Base-by-base conservation (phyloP, 1,140 invertebrate species). In the Amyelois transitella region DNA sequence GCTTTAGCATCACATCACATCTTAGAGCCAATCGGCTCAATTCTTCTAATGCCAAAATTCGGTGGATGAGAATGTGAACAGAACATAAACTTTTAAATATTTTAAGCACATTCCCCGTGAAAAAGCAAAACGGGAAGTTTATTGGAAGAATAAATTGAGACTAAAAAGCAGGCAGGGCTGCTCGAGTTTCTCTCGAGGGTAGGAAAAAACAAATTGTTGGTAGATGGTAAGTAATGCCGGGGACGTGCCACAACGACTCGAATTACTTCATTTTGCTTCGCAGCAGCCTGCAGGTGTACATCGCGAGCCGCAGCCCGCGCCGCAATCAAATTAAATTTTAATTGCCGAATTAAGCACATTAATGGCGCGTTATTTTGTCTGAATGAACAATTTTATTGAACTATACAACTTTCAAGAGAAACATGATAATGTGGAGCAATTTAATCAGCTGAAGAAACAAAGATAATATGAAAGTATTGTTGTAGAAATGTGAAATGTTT, bases 111-210 rank as follows among this genome's bases (percentile, higher is more conserved):
- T 72, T 75, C 60, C 61, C 61, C 60, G 65, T 66, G 65, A 60
- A 65, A 75, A 68, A 72, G 70, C 74, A 72, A 72, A 72, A 62
- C 71, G 65, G 62, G 65, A 72, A 76, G 71, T 81, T 79, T 79
- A 81, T 81, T 77, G 72, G 73, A 67, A 72, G 66, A 78, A 77
- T 77, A 81, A 81, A 79, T 81, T 79, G 75, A 56, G 75, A 76
- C 66, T 72, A 76, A 76, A 74, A 76, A 74, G 72, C 66, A 72
- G 60, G 66, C 67, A 67, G 64, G 63, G 75, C 64, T 66, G 67
- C 66, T 72, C 62, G 69, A 76, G 65, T 71, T 72, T 76, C 71
- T 72, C 61, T 69, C 60, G 69, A 69, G 69, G 69, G 71, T 59
- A n/a, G 66, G 71, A 63, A 75, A 71, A 81, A 79, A 77, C 72